Evolutionary conservation across 2,113 vertebrate genomes (phyloP), one percentile per base, ranked within the genome.

Genomic region (Pseudopodoces humilis): DNA sequence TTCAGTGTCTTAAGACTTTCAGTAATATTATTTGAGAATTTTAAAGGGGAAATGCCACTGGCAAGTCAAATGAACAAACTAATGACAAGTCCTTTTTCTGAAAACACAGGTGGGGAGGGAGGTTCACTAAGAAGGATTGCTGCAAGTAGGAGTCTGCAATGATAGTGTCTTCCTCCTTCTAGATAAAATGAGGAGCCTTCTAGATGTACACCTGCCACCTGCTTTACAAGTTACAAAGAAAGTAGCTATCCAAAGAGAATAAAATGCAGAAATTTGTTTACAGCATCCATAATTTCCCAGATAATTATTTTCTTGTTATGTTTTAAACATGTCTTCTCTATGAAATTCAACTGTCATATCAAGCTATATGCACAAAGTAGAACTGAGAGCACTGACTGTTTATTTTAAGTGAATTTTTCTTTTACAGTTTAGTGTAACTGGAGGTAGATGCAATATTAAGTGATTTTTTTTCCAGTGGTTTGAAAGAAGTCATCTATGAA

Each of bases 371-470:
- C 39, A 77, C 62, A 50, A 95, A 78, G 24, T 17, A 76, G 58
- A 94, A 96, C 41, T 41, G 59, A 86, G 47, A 63, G 43, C 19
- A 41, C 92, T 88, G 84, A 94, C 91, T 84, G 86, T 99, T 98
- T 99, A 98, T 98, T 99, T 96, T 87, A 94, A 96, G 84, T 78
- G 44, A 92, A 68, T 91, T 96, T 96, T 92, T 68, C 96, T 96
- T 96, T 96, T 97, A 98, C 95, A 98, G 82, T 92, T 56, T 72
- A 96, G 82, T 92, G 53, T 77, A 96, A 95, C 98, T 78, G 97
- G 98, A 98, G 98, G 98, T 98, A 98, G 98, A 94, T 96, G 96
- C 92, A 97, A 96, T 52, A 96, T 94, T 92, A 91, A 82, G 27
- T 65, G 35, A 91, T 92, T 87, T 94, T 95, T 94, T 93, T 90